Evolutionary conservation across 2,888 invertebrate species (phyloP), one percentile per base, ranked within the genome.

Genomic region (Acrobeloides nanus): DNA sequence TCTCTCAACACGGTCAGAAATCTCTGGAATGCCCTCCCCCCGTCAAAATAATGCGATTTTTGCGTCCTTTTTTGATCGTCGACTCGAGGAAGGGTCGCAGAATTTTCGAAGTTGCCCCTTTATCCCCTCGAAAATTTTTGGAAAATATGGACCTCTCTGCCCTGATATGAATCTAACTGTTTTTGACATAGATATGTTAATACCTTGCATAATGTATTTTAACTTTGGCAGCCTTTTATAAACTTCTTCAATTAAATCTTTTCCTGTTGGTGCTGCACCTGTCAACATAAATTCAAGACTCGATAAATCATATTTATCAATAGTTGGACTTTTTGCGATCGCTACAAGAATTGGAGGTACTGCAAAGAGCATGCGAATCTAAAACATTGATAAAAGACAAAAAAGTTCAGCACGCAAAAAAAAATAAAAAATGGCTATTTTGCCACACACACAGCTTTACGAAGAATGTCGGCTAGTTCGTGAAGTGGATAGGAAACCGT

Each of bases 271-370:
- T 1, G 57, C 57, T 10, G 57, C 45, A 12, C 57, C 57, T 10
- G 54, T 38, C 34, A 55, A 38, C 26, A 57, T 43, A 26, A 81
- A 80, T 62, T 81, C 79, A 4, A 88, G 73, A n/a, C 81, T 82
- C 0, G 83, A 81, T 50, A 89, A 75, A 74, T 88, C 83, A 66
- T 84, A 87, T 51, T 83, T 80, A 34, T 81, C 78, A 1, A 86
- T 83, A 38, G 80, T 77, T 0, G 82, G 80, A 71, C 82, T 78
- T 47, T 81, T 79, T 15, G 55, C 50, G 21, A 44, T 15, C 15
- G 37, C 1, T 15, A 44, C n/a, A 2, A 44, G n/a, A 35, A 44
- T 44, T 18, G 45, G 87, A 4, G 89, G 88, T 7, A 87, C 88
- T n/a, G n/a, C n/a, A n/a, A n/a, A n/a, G n/a, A n/a, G n/a, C n/a